Conservation (phyloP, 2,113 vertebrate genomes). For the Melanerpes formicivorus region DNA sequence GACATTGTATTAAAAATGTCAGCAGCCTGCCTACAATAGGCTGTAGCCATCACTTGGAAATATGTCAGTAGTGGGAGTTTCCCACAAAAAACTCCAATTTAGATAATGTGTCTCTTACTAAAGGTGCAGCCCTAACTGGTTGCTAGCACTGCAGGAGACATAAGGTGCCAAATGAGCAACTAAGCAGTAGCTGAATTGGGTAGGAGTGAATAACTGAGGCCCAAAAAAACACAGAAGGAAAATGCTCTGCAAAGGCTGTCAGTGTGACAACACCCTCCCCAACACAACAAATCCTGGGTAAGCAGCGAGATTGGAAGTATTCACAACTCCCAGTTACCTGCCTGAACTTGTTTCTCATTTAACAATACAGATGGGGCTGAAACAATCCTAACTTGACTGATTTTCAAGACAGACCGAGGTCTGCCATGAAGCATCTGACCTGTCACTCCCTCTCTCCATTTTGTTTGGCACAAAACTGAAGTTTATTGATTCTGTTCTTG, state of each 20-base stretch:
- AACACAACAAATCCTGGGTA: neutral
- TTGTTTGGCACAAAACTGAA: conserved; percentile 15
- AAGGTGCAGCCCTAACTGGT: neutral
- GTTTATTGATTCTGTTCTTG: conserved; percentile 22
- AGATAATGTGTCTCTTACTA: neutral
- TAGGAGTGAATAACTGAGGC: neutral
- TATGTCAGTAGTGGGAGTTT: neutral
- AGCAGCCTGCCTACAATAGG: neutral
- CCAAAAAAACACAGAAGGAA: neutral
- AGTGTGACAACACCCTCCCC: neutral
- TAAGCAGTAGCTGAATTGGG: neutral
- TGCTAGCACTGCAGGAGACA: neutral
- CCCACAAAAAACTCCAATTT: neutral
- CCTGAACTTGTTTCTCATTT: neutral
- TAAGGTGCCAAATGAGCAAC: neutral
- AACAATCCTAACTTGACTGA: neutral
- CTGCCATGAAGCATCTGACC: neutral
- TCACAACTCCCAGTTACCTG: neutral
- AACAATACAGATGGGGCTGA: neutral
- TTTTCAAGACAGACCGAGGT: conserved; percentile 10
- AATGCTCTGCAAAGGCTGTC: neutral
- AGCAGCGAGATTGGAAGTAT: neutral
- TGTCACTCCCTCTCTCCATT: neutral
- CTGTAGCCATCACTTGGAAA: neutral
- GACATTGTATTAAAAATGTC: neutral